A percentile compares a stretch with the other conserved stretches of the same genome.
Evolutionary conservation across 2,797 vertebrate genomes (phyloP).

Genomic region (Micromesistius poutassou): DNA sequence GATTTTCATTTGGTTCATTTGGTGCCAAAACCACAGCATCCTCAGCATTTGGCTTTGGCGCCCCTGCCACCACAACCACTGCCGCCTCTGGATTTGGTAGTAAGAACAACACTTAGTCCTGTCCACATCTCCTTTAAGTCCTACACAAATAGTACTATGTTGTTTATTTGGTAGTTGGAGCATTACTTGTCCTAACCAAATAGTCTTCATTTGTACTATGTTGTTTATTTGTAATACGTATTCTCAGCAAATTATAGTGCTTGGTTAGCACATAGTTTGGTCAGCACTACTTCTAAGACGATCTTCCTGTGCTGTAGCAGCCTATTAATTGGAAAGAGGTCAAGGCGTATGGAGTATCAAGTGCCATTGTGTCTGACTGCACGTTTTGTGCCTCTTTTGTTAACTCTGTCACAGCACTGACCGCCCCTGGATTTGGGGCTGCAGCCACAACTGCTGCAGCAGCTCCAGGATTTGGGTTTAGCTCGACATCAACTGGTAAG

Average conservation of each 20-base stretch:
- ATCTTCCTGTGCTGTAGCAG: background rate
- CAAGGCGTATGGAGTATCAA: background rate
- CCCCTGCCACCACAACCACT: constrained; percentile 65
- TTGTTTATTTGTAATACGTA: background rate
- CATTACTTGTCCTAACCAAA: background rate
- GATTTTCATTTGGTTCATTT: constrained; percentile 76
- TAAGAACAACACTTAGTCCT: constrained; percentile 57
- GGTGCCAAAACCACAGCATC: constrained; percentile 72
- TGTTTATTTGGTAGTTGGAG: background rate
- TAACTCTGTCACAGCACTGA: constrained; percentile 60
- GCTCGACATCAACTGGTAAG: constrained; percentile 73
- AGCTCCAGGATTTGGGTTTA: constrained; percentile 78
- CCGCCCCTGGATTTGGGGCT: constrained; percentile 73
- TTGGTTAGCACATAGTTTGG: no score
- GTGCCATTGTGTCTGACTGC: background rate
- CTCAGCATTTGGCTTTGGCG: constrained; percentile 71
- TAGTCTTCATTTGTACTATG: background rate
- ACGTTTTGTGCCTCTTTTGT: constrained; percentile 3
- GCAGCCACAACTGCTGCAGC: constrained; percentile 69
- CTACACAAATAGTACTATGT: background rate
- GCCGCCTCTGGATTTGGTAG: constrained; percentile 78
- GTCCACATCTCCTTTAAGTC: background rate
- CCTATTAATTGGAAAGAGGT: no score
- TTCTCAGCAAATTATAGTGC: background rate
- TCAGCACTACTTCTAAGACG: background rate